Evolutionary conservation across 2,888 invertebrate genomes (phyloP).

Genomic region (Lycocerus yunnanus): DNA sequence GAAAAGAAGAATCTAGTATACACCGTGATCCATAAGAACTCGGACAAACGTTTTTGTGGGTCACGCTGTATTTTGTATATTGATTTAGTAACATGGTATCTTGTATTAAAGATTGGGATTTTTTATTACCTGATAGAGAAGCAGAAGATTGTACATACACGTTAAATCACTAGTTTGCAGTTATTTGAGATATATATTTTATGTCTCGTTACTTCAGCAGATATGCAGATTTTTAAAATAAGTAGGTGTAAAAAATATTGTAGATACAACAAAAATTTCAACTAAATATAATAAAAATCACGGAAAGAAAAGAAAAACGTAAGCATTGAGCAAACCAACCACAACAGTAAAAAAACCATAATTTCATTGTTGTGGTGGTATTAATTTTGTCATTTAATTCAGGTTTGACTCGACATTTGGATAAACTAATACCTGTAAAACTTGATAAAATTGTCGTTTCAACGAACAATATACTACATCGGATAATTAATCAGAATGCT

Average conservation of each 20-base stretch:
- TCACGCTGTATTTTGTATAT: too few relatives aligned
- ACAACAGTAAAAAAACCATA: neutral
- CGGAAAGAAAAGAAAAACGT: neutral
- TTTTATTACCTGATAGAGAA: neutral
- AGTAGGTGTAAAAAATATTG: neutral
- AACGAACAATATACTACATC: neutral
- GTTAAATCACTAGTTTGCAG: neutral
- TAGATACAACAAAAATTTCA: neutral
- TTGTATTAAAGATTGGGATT: neutral
- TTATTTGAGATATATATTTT: neutral
- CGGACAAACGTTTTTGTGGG: too few relatives aligned
- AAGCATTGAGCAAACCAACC: too few relatives aligned
- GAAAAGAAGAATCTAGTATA: too few relatives aligned
- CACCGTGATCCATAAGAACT: too few relatives aligned
- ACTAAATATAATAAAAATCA: neutral
- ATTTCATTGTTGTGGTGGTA: neutral
- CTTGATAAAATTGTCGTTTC: neutral
- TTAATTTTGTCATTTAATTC: too few relatives aligned
- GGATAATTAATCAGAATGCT: neutral
- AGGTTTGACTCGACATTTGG: neutral
- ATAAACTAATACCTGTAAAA: neutral
- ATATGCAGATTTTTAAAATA: neutral
- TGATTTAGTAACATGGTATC: neutral
- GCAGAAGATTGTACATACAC: neutral
- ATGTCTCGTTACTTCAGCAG: neutral